Conservation (phyloP, 2,888 invertebrate genomes). For the Heteromurus nitidus region DNA sequence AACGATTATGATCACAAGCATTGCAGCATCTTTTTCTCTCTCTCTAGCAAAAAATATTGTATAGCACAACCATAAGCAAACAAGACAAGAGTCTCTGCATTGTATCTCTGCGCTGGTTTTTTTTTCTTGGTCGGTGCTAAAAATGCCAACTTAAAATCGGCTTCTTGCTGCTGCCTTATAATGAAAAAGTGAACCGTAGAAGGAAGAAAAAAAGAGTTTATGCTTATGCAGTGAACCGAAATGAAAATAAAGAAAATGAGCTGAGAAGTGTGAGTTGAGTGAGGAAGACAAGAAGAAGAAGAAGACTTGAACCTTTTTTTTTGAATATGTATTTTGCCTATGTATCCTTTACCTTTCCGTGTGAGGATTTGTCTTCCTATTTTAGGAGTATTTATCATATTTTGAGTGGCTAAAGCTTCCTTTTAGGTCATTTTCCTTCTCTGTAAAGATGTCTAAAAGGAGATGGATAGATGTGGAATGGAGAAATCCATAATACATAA, state of each 20-base stretch:
- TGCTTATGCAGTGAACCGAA: constrained; percentile 35
- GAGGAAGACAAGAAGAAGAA: constrained; percentile 13
- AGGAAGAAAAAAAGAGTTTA: not conserved
- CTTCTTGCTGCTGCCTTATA: not conserved
- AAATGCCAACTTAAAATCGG: too few species aligned
- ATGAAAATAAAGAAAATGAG: constrained; percentile 9
- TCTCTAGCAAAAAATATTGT: not conserved
- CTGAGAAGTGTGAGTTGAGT: constrained; percentile 8
- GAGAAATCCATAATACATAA: too few species aligned
- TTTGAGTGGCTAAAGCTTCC: not conserved
- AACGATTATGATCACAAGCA: not conserved
- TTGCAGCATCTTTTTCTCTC: not conserved
- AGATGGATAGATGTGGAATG: not conserved
- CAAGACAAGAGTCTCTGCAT: not conserved
- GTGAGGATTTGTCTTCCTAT: not conserved
- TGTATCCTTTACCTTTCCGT: too few species aligned
- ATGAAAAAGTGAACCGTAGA: not conserved
- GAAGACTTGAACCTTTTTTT: not conserved
- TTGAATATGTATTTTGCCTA: too few species aligned
- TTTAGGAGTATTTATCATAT: not conserved
- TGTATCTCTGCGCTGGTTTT: not conserved
- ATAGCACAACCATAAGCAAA: not conserved
- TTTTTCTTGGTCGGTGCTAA: too few species aligned
- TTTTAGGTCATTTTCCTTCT: not conserved
- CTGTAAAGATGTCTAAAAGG: not conserved